Conservation (phyloP, 2,888 invertebrate genomes). For the Salticus scenicus region DNA sequence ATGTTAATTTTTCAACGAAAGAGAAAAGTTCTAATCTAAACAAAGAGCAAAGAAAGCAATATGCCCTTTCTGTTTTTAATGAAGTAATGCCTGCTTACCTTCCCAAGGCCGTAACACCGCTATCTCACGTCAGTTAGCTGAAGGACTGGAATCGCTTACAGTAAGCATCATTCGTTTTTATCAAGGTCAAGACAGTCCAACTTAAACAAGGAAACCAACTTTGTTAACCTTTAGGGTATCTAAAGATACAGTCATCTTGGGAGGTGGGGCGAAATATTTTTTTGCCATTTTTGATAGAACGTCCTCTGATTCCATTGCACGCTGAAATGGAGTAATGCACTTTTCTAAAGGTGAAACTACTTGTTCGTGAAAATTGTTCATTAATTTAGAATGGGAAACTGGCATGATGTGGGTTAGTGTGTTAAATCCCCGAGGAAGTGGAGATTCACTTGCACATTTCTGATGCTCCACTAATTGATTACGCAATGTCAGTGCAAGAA, state of each 20-base stretch:
- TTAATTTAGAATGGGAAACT: neutral
- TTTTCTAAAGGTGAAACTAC: slow-evolving; percentile 40
- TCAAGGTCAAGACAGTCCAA: slow-evolving; percentile 58
- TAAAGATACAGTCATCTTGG: slow-evolving; percentile 28
- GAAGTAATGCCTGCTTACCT: slow-evolving; percentile 39
- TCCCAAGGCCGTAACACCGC: slow-evolving; percentile 50
- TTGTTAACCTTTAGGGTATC: slow-evolving; percentile 46
- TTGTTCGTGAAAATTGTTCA: slow-evolving; percentile 13
- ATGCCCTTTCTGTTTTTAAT: neutral
- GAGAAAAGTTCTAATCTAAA: neutral
- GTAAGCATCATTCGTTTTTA: slow-evolving; percentile 49
- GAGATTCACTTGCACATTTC: neutral
- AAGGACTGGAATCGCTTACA: slow-evolving; percentile 40
- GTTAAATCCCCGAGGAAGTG: slow-evolving; percentile 32
- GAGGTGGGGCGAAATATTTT: slow-evolving; percentile 7
- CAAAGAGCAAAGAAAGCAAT: neutral
- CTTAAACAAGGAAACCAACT: slow-evolving; percentile 58
- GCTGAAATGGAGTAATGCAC: slow-evolving; percentile 57
- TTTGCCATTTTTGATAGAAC: slow-evolving; percentile 5
- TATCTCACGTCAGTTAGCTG: slow-evolving; percentile 32
- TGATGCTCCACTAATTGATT: neutral
- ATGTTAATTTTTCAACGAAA: too few relatives aligned
- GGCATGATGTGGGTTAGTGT: slow-evolving; percentile 54
- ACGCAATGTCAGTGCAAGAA: neutral
- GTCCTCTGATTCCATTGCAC: slow-evolving; percentile 26